Percentiles rank a stretch among this genome's conserved stretches.
phyloP scores from a whole-genome alignment of 2,113 vertebrate genomes.

The Dascyllus trimaculatus region DNA sequence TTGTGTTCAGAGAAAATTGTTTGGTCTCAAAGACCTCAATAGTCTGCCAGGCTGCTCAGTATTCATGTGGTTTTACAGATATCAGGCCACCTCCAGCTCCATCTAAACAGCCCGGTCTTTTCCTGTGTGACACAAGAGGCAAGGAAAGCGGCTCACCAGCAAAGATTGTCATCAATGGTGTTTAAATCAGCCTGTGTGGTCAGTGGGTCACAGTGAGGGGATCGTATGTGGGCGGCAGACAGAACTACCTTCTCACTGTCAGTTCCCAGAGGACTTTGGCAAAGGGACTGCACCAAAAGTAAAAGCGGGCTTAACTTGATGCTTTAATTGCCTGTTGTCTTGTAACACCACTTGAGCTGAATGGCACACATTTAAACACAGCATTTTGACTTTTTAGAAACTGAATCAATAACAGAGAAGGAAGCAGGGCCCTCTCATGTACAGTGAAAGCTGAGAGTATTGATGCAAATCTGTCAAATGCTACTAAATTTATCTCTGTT shows the following conservation, averaged over 20 bases:
- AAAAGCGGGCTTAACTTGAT: slow-evolving; percentile 38
- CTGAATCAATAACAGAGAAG: slow-evolving; percentile 22
- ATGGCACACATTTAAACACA: slow-evolving; percentile 20
- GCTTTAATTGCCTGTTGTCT: slow-evolving; percentile 49
- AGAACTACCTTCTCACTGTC: slow-evolving; percentile 8
- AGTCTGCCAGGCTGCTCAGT: slow-evolving; percentile 33
- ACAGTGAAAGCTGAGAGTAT: slow-evolving; percentile 40
- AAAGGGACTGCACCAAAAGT: background rate
- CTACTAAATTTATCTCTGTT: background rate
- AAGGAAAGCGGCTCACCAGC: slow-evolving; percentile 7
- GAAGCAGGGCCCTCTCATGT: slow-evolving; percentile 20
- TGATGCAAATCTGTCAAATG: slow-evolving; percentile 20
- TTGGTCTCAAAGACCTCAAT: slow-evolving; percentile 20
- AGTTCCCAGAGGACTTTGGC: slow-evolving; percentile 35
- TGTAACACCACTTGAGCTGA: slow-evolving; percentile 26
- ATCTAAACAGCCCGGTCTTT: slow-evolving; percentile 3
- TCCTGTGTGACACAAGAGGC: slow-evolving; percentile 13
- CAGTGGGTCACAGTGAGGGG: slow-evolving; percentile 27
- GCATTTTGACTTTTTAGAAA: slow-evolving; percentile 41
- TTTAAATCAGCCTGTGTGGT: slow-evolving; percentile 48
- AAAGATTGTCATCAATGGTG: slow-evolving; percentile 38
- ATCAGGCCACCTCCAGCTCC: slow-evolving; percentile 3
- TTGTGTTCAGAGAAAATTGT: slow-evolving; percentile 50
- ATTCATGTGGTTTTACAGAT: slow-evolving; percentile 37
- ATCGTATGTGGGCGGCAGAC: background rate